A percentile compares a stretch with the other conserved stretches of the same genome.
phyloP scores from a whole-genome alignment of 2,888 invertebrate genomes.

The Diplolepis rosae region DNA sequence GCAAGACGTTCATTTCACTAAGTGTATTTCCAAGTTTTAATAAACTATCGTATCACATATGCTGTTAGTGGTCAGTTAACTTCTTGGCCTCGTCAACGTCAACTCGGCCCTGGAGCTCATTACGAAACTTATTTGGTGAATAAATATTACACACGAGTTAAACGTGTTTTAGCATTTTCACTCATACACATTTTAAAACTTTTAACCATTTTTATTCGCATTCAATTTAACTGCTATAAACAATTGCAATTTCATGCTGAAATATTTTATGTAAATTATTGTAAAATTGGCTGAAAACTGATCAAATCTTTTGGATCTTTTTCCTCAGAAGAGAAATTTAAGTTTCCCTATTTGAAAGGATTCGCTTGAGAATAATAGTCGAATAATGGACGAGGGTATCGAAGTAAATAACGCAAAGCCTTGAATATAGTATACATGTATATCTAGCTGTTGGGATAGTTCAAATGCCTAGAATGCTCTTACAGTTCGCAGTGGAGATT shows the following conservation, averaged over 20 bases:
- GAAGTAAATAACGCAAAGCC: conserved; percentile 1
- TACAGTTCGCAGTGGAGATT: conserved; percentile 16
- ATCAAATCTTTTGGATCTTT: not conserved
- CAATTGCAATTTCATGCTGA: not conserved
- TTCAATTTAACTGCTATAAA: too few relatives aligned
- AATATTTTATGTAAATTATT: not conserved
- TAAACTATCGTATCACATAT: conserved; percentile 40
- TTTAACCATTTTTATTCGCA: not conserved
- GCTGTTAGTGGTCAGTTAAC: conserved; percentile 34
- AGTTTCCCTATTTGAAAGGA: not conserved
- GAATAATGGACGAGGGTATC: not conserved
- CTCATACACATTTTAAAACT: not conserved
- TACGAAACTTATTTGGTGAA: conserved; percentile 22
- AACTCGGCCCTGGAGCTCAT: conserved; percentile 29
- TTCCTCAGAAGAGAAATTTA: not conserved
- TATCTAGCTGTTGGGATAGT: conserved; percentile 11
- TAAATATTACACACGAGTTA: conserved; percentile 31
- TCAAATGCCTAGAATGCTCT: conserved; percentile 18
- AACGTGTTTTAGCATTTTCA: conserved; percentile 33
- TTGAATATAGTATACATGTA: too few relatives aligned
- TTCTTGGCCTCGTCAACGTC: conserved; percentile 40
- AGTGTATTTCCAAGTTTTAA: conserved; percentile 45
- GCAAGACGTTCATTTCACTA: conserved; percentile 41
- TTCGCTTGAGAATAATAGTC: not conserved
- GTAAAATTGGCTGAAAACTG: not conserved